A percentile compares a stretch with the other conserved stretches of the same genome.
These are phyloP conservation scores for Lacerta viridis DNA, from an alignment of 2,797 vertebrate species.

Conservation along the genomic window DNA sequence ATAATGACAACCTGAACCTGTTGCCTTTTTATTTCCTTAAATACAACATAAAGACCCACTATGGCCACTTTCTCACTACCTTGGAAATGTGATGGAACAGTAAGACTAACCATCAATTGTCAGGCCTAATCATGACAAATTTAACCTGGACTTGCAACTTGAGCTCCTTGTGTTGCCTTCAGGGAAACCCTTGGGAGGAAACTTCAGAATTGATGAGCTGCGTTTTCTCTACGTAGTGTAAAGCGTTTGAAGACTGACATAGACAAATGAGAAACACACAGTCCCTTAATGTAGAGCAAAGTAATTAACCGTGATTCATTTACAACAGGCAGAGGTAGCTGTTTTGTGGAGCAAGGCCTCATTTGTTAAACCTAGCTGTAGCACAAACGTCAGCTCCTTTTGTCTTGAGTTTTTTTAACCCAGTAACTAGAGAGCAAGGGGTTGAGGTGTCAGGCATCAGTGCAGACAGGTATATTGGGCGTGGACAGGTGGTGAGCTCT, in stretches of 20 bases:
- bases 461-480: background rate
- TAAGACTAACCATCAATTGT: background rate
- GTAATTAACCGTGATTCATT: constrained; percentile 44
- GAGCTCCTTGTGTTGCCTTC: background rate
- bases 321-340: background rate
- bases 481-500: background rate
- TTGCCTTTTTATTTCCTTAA: background rate
- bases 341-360: background rate
- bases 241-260: background rate
- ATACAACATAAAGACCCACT: background rate
- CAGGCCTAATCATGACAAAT: background rate
- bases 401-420: constrained; percentile 1
- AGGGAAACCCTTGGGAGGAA: background rate
- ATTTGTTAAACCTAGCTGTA: constrained; percentile 2
- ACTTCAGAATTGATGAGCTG: background rate
- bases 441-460: background rate
- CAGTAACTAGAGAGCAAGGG: background rate
- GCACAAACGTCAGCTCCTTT: background rate
- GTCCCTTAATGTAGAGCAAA: constrained; percentile 19
- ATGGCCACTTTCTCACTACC: background rate
- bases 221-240: background rate
- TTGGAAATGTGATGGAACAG: background rate
- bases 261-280: background rate
- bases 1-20: background rate
- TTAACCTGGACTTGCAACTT: background rate